Conservation (phyloP, 2,113 vertebrate genomes). For the Sturnira hondurensis region DNA sequence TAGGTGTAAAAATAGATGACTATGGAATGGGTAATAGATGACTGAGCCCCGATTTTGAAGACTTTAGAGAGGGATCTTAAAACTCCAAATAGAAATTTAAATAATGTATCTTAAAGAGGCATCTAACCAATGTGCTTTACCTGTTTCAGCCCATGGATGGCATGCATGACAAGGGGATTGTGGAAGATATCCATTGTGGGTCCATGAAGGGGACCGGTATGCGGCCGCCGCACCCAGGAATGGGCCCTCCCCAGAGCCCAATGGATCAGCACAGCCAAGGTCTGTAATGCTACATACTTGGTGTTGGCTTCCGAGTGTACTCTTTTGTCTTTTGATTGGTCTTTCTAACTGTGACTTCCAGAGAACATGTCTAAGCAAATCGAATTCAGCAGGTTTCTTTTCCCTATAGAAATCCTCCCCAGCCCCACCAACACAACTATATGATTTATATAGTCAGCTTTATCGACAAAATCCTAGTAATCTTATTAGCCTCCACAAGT, state of each 20-base stretch:
- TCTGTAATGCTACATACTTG: slow-evolving; percentile 67
- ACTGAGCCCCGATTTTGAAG: background rate
- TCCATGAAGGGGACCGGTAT: slow-evolving; percentile 93
- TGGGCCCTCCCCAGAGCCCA: slow-evolving; percentile 98
- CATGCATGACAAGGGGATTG: slow-evolving; percentile 93
- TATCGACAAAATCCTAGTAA: background rate
- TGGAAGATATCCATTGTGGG: slow-evolving; percentile 92
- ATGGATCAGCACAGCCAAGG: slow-evolving; percentile 99
- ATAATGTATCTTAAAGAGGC: background rate
- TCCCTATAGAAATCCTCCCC: background rate
- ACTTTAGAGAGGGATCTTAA: background rate
- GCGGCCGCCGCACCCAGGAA: slow-evolving; percentile 94
- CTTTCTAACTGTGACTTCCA: background rate
- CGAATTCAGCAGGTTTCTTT: background rate
- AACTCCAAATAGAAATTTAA: background rate
- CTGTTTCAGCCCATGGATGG: slow-evolving; percentile 90
- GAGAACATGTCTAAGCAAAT: background rate
- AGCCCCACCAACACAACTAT: background rate
- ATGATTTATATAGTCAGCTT: background rate
- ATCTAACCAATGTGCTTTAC: slow-evolving; percentile 32
- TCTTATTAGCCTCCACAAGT: background rate
- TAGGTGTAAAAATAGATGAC: background rate
- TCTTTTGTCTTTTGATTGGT: background rate
- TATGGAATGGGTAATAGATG: background rate
- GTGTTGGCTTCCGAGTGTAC: background rate